phyloP scores from a whole-genome alignment of 1,140 invertebrate genomes.

The Drosophila busckii region DNA sequence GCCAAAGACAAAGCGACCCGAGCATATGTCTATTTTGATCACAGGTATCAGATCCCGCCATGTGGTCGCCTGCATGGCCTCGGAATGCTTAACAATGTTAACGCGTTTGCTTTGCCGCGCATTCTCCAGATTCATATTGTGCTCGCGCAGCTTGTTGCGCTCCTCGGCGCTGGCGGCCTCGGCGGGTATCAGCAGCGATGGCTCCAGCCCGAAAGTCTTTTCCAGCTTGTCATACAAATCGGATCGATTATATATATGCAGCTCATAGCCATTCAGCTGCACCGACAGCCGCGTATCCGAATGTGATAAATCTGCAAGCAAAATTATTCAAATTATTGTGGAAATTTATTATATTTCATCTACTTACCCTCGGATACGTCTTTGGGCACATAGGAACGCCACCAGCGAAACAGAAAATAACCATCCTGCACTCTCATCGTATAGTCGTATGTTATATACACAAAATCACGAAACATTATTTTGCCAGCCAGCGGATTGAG shows the following conservation, averaged over 20 bases:
- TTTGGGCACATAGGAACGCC: slow-evolving; percentile 96
- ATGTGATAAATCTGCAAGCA: slow-evolving; percentile 91
- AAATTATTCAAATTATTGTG: background rate
- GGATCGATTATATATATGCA: slow-evolving; percentile 97
- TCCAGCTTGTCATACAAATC: slow-evolving; percentile 93
- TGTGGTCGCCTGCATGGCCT: slow-evolving; percentile 88
- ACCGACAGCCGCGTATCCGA: slow-evolving; percentile 95
- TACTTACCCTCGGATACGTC: slow-evolving; percentile 93
- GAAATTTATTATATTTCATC: background rate
- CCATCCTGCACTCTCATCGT: slow-evolving; percentile 96
- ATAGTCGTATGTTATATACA: slow-evolving; percentile 97
- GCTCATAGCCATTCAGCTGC: slow-evolving; percentile 96
- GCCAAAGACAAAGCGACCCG: slow-evolving; percentile 97
- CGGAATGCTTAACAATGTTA: slow-evolving; percentile 83
- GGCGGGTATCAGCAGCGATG: slow-evolving; percentile 84
- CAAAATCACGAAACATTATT: slow-evolving; percentile 98
- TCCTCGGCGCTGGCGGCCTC: slow-evolving; percentile 62
- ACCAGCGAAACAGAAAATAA: slow-evolving; percentile 98
- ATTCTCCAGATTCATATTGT: slow-evolving; percentile 83
- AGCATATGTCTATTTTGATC: slow-evolving; percentile 95
- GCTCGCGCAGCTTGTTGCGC: slow-evolving; percentile 79
- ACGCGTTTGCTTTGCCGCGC: slow-evolving; percentile 81
- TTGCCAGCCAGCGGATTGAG: slow-evolving; percentile 97
- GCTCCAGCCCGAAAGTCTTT: slow-evolving; percentile 91
- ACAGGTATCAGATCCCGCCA: slow-evolving; percentile 98